Evolutionary conservation across 2,888 invertebrate genomes (phyloP).

Genomic region (Leptopterna dolabrata): DNA sequence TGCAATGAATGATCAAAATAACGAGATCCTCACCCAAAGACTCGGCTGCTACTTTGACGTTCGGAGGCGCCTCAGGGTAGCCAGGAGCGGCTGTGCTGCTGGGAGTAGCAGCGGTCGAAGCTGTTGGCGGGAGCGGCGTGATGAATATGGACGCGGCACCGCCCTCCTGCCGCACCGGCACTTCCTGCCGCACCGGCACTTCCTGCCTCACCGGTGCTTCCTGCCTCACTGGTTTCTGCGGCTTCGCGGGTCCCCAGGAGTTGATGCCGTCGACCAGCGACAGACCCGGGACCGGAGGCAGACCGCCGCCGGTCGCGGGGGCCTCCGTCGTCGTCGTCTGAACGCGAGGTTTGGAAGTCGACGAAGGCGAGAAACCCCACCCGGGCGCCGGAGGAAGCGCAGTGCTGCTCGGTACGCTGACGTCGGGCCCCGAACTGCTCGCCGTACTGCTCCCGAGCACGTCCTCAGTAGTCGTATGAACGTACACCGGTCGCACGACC

Average conservation of each 20-base stretch:
- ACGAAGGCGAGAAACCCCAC: not conserved
- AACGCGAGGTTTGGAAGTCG: slow-evolving; percentile 3
- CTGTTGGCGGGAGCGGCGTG: slow-evolving; percentile 28
- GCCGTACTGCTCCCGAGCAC: not conserved
- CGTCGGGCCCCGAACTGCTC: not conserved
- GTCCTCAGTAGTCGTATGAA: slow-evolving; percentile 48
- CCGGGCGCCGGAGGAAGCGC: not conserved
- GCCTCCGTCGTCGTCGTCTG: not conserved
- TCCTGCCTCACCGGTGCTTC: not conserved
- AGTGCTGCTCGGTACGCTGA: not conserved
- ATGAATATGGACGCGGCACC: slow-evolving; percentile 6
- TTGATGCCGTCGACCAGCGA: slow-evolving; percentile 37
- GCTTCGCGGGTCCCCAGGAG: slow-evolving; percentile 17
- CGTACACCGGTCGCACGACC: slow-evolving; percentile 60
- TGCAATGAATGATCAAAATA: no score
- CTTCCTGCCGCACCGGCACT: no score
- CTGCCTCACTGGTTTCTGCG: not conserved
- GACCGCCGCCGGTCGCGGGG: not conserved
- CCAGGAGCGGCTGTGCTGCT: not conserved
- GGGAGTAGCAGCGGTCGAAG: slow-evolving; percentile 33
- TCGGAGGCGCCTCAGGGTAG: slow-evolving; percentile 46
- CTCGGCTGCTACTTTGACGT: slow-evolving; percentile 62
- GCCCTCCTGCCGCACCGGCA: not conserved
- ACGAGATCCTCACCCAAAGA: slow-evolving; percentile 12
- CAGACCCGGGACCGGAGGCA: slow-evolving; percentile 35